Percentiles rank a stretch among this genome's conserved stretches.
Evolutionary conservation across 2,888 invertebrate species (phyloP).

Genomic region (Dermolepida albohirtum): DNA sequence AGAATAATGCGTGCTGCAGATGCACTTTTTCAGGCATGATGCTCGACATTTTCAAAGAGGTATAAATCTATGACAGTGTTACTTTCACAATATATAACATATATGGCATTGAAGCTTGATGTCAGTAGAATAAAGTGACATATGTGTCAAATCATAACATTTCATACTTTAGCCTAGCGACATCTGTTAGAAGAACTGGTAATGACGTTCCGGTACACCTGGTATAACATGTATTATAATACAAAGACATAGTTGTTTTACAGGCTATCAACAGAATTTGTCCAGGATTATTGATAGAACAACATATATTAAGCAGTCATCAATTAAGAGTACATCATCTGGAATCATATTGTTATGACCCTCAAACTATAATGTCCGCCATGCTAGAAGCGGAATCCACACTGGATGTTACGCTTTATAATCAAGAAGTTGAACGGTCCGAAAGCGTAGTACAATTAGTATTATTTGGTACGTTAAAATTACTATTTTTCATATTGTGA

Average conservation of each 20-base stretch:
- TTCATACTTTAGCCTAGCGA: too few species aligned
- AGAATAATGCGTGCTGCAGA: too few species aligned
- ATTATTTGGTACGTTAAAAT: conserved; percentile 66
- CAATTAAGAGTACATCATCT: conserved; percentile 67
- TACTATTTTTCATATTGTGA: not conserved
- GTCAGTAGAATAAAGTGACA: too few species aligned
- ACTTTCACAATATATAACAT: too few species aligned
- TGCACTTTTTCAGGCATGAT: too few species aligned
- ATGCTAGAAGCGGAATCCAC: conserved; percentile 64
- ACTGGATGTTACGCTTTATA: conserved; percentile 63
- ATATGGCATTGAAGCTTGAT: too few species aligned
- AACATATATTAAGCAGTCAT: conserved; percentile 73
- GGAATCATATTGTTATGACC: conserved; percentile 62
- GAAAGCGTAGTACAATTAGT: conserved; percentile 71
- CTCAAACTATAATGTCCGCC: conserved; percentile 61
- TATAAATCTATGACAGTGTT: too few species aligned
- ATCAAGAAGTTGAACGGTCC: conserved; percentile 66
- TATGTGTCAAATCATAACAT: too few species aligned
- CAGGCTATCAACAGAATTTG: conserved; percentile 73
- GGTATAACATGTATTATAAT: too few species aligned
- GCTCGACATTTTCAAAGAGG: too few species aligned
- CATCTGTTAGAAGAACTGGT: too few species aligned
- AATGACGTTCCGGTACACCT: too few species aligned
- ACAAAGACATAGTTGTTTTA: not conserved
- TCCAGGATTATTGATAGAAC: conserved; percentile 75